Evolutionary conservation across 2,888 invertebrate genomes (phyloP), one percentile per base, ranked within the genome.

Genomic region (Limnephilus marmoratus): DNA sequence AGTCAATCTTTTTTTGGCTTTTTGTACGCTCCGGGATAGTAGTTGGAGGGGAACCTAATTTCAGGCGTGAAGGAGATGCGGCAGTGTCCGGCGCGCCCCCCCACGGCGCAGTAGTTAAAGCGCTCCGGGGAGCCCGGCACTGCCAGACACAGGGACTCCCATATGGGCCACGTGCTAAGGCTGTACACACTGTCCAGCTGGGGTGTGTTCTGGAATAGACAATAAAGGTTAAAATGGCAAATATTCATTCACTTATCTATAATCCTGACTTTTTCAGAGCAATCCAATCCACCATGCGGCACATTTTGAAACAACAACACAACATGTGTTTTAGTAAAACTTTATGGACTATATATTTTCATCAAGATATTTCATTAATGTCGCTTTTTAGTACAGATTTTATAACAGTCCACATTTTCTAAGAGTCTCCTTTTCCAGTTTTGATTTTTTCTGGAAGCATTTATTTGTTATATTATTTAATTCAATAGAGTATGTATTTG

Each of bases 61-160:
- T 87, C 87, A 2, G 80, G 90, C 0, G 82, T 90, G 68, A 89
- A 92, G 11, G 91, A 82, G 15, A 92, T 49, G 11, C 93, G 86
- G 37, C 93, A 93, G 41, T 87, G 83, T 3, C 93, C 93, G 18
- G 93, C 90, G 3, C 93, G 92, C 7, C 92, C 91, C 9, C 93
- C 93, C 31, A 82, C 31, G 9, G 92, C 92, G 41, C 49, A 34
- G 83, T 93, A 93, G 49, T 87, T 85, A 41, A 90, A 85, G 34
- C 90, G 45, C 37, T 88, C 49, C 15, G 45, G 18, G 3, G 89
- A 88, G 15, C 91, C 88, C 13, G 91, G 49, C 15, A 49, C 53
- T 41, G 86, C 91, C 13, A 85, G n/a, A 31, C 90, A 88, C 68
- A 91, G 37, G 45, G 31, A 29, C n/a, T 82, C 90, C 86, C 91